Evolutionary conservation across 2,797 vertebrate genomes (phyloP).

Genomic region (Acestrorhynchus altus): DNA sequence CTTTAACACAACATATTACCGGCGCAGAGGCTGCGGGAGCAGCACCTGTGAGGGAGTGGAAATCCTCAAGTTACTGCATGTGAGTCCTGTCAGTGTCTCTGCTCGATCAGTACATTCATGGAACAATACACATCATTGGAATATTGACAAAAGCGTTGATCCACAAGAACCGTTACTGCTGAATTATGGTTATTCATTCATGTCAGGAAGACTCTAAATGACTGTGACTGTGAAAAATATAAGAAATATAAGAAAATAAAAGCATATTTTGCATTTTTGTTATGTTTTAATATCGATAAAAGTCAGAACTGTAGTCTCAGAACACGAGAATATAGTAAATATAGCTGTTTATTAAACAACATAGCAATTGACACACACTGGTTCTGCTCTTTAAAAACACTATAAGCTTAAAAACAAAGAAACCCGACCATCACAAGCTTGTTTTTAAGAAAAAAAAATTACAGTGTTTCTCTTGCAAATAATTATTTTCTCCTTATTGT

Average conservation of each 20-base stretch:
- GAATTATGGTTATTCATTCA: neutral
- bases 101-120: neutral
- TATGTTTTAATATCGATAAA: too few species aligned
- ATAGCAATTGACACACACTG: too few species aligned
- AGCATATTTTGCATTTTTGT: too few species aligned
- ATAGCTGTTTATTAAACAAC: too few species aligned
- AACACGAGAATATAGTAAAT: too few species aligned
- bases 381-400: too few species aligned
- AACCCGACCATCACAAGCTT: too few species aligned
- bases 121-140: neutral
- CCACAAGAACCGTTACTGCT: neutral
- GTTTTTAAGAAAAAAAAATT: too few species aligned
- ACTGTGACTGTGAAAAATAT: too few species aligned
- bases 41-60: slow-evolving; percentile 92
- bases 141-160: neutral
- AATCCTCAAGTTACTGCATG: slow-evolving; percentile 85
- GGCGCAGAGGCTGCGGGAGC: slow-evolving; percentile 85
- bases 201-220: neutral
- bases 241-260: neutral
- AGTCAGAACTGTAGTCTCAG: too few species aligned
- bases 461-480: neutral
- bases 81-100: slow-evolving; percentile 72
- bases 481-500: neutral
- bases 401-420: too few species aligned
- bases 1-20: slow-evolving; percentile 79